Percentiles rank a stretch among this genome's conserved stretches.
Evolutionary conservation across 2,113 vertebrate species (phyloP).

Genomic region (Cariama cristata): DNA sequence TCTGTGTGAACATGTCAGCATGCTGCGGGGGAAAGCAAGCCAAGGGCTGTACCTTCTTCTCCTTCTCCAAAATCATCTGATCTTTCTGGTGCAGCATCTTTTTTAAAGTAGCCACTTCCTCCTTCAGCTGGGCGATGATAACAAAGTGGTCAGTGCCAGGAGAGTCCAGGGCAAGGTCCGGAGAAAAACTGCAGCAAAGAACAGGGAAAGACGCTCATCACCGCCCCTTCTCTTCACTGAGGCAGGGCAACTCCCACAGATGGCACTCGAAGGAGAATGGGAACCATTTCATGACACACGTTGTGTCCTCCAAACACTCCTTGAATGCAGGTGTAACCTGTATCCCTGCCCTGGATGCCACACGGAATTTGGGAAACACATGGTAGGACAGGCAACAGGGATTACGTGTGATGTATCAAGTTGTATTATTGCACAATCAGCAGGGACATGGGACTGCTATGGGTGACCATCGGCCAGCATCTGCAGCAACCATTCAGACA

Average conservation of each 20-base stretch:
- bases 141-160: slow-evolving; percentile 84
- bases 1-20: background rate
- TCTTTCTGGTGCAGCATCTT: slow-evolving; percentile 86
- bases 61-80: slow-evolving; percentile 85
- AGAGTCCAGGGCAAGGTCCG: slow-evolving; percentile 81
- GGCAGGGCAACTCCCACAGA: background rate
- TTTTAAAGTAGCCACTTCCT: slow-evolving; percentile 83
- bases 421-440: background rate
- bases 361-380: background rate
- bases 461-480: background rate
- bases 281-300: background rate
- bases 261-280: background rate
- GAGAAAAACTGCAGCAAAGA: slow-evolving; percentile 76
- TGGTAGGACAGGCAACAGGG: background rate
- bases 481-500: background rate
- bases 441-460: accelerated
- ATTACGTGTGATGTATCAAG: background rate
- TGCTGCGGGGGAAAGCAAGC: background rate
- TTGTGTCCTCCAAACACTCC: background rate
- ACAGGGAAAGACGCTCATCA: background rate
- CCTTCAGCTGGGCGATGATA: slow-evolving; percentile 84
- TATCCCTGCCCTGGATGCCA: background rate
- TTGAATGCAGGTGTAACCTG: too few species aligned
- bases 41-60: slow-evolving; percentile 79
- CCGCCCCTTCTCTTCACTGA: background rate